Evolutionary conservation across 1,140 invertebrate species (phyloP).

Genomic region (Hypothenemus hampei): DNA sequence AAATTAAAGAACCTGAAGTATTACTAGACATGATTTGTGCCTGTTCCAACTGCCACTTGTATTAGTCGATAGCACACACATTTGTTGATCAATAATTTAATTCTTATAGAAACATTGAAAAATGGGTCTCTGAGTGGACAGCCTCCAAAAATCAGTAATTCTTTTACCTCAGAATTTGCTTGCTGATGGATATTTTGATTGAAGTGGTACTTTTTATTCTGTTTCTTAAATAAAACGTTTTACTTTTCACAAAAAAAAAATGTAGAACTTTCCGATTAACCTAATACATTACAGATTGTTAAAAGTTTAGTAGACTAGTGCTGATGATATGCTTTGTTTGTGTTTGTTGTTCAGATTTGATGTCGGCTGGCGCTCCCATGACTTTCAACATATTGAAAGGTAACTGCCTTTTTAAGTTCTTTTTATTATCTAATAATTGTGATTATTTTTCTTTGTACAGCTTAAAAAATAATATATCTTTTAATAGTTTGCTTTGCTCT

Average conservation of each 20-base stretch:
- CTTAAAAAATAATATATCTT: no score
- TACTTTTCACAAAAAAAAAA: not conserved
- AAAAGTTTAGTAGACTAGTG: slow-evolving; percentile 43
- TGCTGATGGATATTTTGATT: no score
- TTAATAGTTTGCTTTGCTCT: slow-evolving; percentile 16
- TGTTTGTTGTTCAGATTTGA: slow-evolving; percentile 69
- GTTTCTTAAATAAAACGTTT: not conserved
- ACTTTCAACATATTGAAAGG: slow-evolving; percentile 75
- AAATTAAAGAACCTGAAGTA: not conserved
- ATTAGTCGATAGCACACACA: no score
- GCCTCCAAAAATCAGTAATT: no score
- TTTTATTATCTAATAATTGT: slow-evolving; percentile 20
- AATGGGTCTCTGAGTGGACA: no score
- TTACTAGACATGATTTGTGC: no score
- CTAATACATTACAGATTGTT: slow-evolving; percentile 23
- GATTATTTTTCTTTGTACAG: slow-evolving; percentile 8
- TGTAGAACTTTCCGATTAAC: no score
- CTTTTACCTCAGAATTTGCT: no score
- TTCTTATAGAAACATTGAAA: no score
- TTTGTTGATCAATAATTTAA: no score
- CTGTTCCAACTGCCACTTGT: no score
- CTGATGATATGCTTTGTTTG: slow-evolving; percentile 51
- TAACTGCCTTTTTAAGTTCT: slow-evolving; percentile 47
- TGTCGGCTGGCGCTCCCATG: slow-evolving; percentile 65
- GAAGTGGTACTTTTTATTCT: no score